Conservation (phyloP, 2,113 vertebrate genomes). For the Bubo bubo region DNA sequence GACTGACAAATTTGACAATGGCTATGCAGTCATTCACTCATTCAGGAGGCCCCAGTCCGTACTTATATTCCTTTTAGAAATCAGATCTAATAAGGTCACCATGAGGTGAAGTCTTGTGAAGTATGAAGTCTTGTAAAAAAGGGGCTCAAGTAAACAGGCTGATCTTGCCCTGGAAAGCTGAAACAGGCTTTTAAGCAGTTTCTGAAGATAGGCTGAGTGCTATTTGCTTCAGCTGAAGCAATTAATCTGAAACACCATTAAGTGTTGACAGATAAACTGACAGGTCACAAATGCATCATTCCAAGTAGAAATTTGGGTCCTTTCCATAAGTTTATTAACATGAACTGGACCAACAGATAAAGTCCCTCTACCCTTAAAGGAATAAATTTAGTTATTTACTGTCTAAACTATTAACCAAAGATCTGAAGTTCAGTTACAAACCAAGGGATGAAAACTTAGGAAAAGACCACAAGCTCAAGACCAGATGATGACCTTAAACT, state of each 20-base stretch:
- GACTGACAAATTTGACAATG: background rate
- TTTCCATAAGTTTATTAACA: background rate
- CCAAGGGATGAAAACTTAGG: background rate
- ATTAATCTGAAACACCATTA: background rate
- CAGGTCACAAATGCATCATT: background rate
- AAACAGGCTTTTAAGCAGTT: background rate
- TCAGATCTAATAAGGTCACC: background rate
- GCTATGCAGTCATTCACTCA: background rate
- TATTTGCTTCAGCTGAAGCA: background rate
- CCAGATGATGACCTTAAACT: background rate
- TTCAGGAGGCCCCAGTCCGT: background rate
- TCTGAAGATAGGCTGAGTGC: background rate
- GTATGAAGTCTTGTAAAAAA: background rate
- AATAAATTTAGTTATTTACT: background rate
- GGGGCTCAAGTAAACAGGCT: background rate
- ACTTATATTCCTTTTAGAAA: background rate
- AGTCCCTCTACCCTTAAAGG: background rate
- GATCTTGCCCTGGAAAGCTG: background rate
- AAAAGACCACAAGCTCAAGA: background rate
- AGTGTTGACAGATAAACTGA: background rate
- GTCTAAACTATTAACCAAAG: background rate
- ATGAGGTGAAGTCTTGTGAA: background rate
- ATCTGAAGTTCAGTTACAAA: background rate
- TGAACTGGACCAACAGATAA: background rate
- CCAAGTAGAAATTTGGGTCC: background rate